Conservation (phyloP, 1,140 invertebrate genomes). For the Microvelia longipes region DNA sequence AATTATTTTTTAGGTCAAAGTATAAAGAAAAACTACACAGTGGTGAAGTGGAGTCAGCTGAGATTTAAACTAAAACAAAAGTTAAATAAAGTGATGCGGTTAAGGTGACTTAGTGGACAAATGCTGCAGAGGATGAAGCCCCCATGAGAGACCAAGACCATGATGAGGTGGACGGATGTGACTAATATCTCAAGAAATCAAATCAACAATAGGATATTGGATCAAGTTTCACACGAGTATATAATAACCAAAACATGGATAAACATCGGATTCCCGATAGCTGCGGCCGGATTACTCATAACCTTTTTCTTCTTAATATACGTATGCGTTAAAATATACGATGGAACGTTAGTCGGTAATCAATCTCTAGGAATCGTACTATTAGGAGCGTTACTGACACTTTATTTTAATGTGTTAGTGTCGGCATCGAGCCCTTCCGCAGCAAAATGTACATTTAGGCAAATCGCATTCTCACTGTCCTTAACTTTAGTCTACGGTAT, state of each 20-base stretch:
- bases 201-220: neutral
- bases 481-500: constrained; percentile 27
- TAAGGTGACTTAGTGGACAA: neutral
- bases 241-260: neutral
- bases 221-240: neutral
- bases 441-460: constrained; percentile 26
- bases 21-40: neutral
- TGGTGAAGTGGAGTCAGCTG: neutral
- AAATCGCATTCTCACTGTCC: constrained; percentile 25
- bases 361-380: constrained; percentile 33
- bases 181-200: neutral
- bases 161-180: neutral
- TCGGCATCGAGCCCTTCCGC: constrained; percentile 31
- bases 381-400: constrained; percentile 31
- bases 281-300: neutral
- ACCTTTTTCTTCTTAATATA: constrained; percentile 9
- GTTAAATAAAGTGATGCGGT: neutral
- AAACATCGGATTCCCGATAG: neutral
- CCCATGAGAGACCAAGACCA: too few relatives aligned
- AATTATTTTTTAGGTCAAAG: too few relatives aligned
- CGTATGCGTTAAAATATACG: constrained; percentile 32
- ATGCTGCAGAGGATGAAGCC: too few relatives aligned
- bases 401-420: constrained; percentile 31
- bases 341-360: constrained; percentile 33
- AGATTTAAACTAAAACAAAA: too few relatives aligned